Evolutionary conservation across 2,113 vertebrate species (phyloP).

Genomic region (Lamprologus speciosus): DNA sequence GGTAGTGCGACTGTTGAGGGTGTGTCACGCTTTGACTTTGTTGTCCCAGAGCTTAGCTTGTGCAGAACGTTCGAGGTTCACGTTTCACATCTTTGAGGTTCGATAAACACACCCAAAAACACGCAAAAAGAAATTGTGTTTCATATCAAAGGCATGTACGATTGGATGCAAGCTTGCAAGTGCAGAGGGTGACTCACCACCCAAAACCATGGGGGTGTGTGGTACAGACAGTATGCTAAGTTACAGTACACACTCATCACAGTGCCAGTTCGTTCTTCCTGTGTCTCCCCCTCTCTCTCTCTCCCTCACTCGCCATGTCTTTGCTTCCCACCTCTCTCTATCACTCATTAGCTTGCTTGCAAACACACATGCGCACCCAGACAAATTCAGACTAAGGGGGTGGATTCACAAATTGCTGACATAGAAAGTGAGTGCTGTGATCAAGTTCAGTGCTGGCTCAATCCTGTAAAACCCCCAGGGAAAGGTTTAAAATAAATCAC

Average conservation of each 20-base stretch:
- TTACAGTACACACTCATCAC: constrained; percentile 24
- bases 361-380: constrained; percentile 24
- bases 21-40: constrained; percentile 7
- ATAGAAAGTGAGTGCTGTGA: constrained; percentile 17
- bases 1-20: neutral
- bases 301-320: neutral
- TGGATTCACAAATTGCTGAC: constrained; percentile 41
- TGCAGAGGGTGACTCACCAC: constrained; percentile 55
- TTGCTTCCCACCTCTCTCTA: neutral
- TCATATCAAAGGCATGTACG: neutral
- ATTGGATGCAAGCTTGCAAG: constrained; percentile 38
- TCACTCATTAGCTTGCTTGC: constrained; percentile 15
- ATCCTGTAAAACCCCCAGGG: constrained; percentile 3
- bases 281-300: neutral
- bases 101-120: neutral
- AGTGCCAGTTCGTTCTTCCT: neutral
- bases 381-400: neutral
- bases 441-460: constrained; percentile 15
- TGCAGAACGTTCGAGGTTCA: neutral
- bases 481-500: constrained; percentile 43
- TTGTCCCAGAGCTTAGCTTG: neutral
- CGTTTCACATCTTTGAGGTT: neutral
- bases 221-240: constrained; percentile 10
- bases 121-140: neutral
- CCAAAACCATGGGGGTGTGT: constrained; percentile 16